Conservation (phyloP, 2,113 vertebrate genomes). For the Myanophis thanlyinensis region DNA sequence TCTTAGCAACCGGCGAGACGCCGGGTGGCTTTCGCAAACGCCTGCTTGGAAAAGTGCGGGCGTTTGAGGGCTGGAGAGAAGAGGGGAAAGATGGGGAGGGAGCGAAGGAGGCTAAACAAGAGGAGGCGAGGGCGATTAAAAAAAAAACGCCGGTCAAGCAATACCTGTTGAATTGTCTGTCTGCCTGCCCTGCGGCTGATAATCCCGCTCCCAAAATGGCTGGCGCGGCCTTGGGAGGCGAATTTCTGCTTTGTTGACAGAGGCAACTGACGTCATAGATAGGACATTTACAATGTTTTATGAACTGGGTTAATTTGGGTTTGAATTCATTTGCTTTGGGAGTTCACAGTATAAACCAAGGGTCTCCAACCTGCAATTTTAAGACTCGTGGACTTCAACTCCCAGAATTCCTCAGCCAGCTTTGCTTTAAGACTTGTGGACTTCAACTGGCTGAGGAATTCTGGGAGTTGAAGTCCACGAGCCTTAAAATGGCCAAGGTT, state of each 20-base stretch:
- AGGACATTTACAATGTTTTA: neutral
- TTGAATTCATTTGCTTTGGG: neutral
- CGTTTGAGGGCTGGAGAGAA: neutral
- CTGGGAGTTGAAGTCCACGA: too few species aligned
- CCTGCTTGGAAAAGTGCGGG: neutral
- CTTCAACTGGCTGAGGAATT: too few species aligned
- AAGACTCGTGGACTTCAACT: too few species aligned
- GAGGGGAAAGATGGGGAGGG: neutral
- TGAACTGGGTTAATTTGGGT: neutral
- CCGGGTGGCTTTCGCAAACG: neutral
- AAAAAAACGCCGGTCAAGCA: neutral
- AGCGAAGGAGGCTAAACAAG: neutral
- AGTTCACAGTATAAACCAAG: neutral
- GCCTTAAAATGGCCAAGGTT: too few species aligned
- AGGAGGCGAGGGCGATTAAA: neutral
- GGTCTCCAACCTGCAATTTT: too few species aligned
- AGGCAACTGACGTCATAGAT: neutral
- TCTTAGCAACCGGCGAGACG: neutral
- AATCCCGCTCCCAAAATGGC: neutral
- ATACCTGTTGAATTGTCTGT: neutral
- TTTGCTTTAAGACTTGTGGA: too few species aligned
- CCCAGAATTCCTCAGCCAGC: too few species aligned
- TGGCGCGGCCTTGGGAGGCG: neutral
- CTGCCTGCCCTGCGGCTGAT: neutral
- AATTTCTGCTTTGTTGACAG: neutral